Conservation (phyloP, 2,113 vertebrate genomes). For the Protomyctophum bolini region DNA sequence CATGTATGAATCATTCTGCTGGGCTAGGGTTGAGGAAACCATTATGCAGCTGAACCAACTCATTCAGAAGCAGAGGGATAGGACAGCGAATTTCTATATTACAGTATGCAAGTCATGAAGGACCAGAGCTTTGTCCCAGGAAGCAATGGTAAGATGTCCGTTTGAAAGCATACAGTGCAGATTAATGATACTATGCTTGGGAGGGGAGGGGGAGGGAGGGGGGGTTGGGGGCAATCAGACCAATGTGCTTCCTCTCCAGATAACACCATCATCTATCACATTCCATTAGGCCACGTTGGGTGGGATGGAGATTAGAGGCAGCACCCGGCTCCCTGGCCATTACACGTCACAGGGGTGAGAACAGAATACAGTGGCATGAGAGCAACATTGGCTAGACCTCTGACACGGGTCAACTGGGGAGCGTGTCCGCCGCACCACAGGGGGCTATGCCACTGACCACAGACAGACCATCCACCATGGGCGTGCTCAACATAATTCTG, state of each 20-base stretch:
- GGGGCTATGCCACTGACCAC: conserved; percentile 76
- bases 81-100: neutral
- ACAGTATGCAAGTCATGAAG: neutral
- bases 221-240: conserved; percentile 56
- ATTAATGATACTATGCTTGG: conserved; percentile 52
- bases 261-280: conserved; percentile 73
- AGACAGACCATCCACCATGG: conserved; percentile 77
- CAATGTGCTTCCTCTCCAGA: conserved; percentile 64
- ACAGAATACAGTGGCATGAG: conserved; percentile 39
- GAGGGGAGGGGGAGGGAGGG: conserved; percentile 63
- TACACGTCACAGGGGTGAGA: conserved; percentile 56
- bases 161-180: conserved; percentile 46
- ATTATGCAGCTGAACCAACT: conserved; percentile 5
- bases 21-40: neutral
- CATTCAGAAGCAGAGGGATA: conserved; percentile 14
- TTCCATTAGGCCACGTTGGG: conserved; percentile 71
- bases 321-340: conserved; percentile 50
- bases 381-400: conserved; percentile 58
- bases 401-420: conserved; percentile 68
- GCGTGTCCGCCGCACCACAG: conserved; percentile 68
- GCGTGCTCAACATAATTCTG: conserved; percentile 71
- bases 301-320: conserved; percentile 61
- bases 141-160: conserved; percentile 35
- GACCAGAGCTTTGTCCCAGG: too few species aligned
- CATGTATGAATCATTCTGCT: conserved; percentile 53